Evolutionary conservation across 2,888 invertebrate genomes (phyloP).

Genomic region (Syritta pipiens): DNA sequence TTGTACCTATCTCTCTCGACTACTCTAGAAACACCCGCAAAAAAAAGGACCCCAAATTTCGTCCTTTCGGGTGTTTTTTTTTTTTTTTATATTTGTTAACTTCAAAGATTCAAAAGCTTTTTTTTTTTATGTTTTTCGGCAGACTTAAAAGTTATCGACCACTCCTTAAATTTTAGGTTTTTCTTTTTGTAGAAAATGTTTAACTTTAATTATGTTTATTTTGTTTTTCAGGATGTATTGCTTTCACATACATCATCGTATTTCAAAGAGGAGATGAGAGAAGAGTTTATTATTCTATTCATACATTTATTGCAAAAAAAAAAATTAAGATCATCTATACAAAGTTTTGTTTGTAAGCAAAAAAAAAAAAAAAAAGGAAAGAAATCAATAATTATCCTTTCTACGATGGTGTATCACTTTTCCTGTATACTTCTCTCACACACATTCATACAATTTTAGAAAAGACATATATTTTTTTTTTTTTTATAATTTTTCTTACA

Average conservation of each 20-base stretch:
- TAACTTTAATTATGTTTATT: too few species aligned
- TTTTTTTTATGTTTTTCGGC: not conserved
- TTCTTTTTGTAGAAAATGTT: conserved; percentile 40
- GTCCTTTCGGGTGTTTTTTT: too few species aligned
- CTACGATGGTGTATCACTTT: not conserved
- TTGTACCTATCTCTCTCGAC: too few species aligned
- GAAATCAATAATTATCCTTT: too few species aligned
- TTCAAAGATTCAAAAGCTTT: conserved; percentile 1
- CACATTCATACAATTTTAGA: not conserved
- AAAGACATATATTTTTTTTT: not conserved
- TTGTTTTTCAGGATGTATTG: conserved; percentile 20
- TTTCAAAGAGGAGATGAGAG: not conserved
- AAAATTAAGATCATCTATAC: not conserved
- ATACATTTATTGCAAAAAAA: not conserved
- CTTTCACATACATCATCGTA: conserved; percentile 7
- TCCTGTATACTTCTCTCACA: too few species aligned
- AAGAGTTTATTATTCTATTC: not conserved
- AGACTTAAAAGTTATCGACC: conserved; percentile 24
- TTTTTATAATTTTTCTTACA: not conserved
- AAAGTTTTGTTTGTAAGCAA: too few species aligned
- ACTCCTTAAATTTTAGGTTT: conserved; percentile 1
- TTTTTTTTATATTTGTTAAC: too few species aligned
- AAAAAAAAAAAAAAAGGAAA: too few species aligned
- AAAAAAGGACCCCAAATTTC: too few species aligned
- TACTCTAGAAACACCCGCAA: too few species aligned